phyloP scores from a whole-genome alignment of 2,888 invertebrate genomes.

The Xanthia togata region DNA sequence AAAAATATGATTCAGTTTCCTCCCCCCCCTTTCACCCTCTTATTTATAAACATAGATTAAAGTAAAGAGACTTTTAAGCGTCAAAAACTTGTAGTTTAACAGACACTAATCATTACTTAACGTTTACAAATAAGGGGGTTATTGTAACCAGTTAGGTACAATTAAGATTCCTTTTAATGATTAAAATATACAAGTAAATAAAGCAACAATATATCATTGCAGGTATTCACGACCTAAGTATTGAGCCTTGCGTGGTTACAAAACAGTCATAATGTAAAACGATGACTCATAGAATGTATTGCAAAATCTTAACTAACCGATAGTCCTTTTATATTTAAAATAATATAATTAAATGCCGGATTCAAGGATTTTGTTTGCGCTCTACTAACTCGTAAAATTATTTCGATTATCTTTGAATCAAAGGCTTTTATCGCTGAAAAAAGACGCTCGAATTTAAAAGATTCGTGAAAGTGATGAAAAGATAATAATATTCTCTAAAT shows the following conservation, averaged over 20 bases:
- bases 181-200: background rate
- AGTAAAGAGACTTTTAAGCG: no score
- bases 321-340: constrained; percentile 10
- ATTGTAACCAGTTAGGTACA: background rate
- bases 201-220: background rate
- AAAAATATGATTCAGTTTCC: background rate
- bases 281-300: constrained; percentile 16
- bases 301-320: constrained; percentile 1
- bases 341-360: constrained; percentile 7
- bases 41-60: no score
- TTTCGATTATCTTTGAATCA: constrained; percentile 1
- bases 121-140: no score
- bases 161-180: no score
- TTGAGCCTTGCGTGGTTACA: background rate
- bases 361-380: constrained; percentile 37
- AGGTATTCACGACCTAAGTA: background rate
- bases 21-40: background rate
- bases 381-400: constrained; percentile 32
- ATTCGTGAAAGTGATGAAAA: background rate
- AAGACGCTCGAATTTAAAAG: background rate
- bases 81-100: no score
- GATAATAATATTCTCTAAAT: background rate
- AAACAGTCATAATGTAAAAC: background rate
- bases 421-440: constrained; percentile 9
- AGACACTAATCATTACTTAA: no score